Evolutionary conservation across 2,888 invertebrate genomes (phyloP), one percentile per base, ranked within the genome.

Genomic region (Creontiades dilutus): DNA sequence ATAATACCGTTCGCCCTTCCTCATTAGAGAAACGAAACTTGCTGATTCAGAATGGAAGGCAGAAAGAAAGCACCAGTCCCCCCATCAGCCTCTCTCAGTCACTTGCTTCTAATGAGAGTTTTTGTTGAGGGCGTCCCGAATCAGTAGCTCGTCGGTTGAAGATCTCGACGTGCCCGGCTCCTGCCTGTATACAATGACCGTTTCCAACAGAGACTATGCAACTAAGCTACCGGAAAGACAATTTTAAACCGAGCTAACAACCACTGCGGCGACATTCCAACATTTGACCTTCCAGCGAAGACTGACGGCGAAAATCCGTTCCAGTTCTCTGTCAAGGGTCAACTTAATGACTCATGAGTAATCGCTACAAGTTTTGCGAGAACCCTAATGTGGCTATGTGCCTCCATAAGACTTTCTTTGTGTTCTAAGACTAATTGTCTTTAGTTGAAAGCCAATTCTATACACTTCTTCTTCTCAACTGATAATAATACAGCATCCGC

Each of bases 11-110:
- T 68, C 27, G 68, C 11, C 68, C 23, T 68, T 68, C 23, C 68
- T 68, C 68, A 68, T 68, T 68, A 68, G 68, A 68, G 68, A 23
- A 68, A 68, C 68, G 68, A 68, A 68, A 68, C 68, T 68, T 23
- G 68, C 23, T 23, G 68, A 68, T 68, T 68, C 68, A 68, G 23
- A 68, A 68, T 68, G 68, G 13, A 68, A 23, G 52, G 23, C 19
- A 11, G 27, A 68, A 19, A 12, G 57, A 57, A 37, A 68, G 23
- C 23, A 23, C 68, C 68, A 13, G 0, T 23, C 19, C 68, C 19
- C n/a, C 61, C 13, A 68, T 52, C 52, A 52, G 52, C 13, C 27
- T 68, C 68, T 23, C 19, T 2, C 68, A 68, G 68, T 68, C 23
- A 68, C 68, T 68, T 23, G 68, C 23, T 68, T 68, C 68, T 68